Conservation (phyloP, 2,113 vertebrate species). For the Trematomus loennbergii region DNA sequence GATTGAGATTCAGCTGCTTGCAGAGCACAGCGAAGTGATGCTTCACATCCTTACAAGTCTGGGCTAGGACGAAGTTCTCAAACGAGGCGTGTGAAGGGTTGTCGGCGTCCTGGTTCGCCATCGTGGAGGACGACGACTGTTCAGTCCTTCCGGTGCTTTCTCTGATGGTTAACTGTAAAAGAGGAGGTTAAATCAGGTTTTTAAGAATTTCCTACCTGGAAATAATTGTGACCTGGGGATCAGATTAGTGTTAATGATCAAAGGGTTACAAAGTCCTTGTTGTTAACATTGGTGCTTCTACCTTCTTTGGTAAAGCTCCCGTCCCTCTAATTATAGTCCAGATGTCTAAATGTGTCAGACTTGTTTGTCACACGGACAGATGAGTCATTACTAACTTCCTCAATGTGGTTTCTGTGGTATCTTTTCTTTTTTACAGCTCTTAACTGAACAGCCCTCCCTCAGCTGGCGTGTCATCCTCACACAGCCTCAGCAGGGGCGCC, state of each 20-base stretch:
- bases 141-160: neutral
- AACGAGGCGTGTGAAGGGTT: slow-evolving; percentile 87
- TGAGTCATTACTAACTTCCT: slow-evolving; percentile 65
- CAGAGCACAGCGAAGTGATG: slow-evolving; percentile 87
- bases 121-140: slow-evolving; percentile 22
- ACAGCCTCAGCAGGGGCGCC: slow-evolving; percentile 26
- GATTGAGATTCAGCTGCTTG: slow-evolving; percentile 81
- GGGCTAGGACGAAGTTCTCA: slow-evolving; percentile 87
- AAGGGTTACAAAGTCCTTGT: slow-evolving; percentile 11
- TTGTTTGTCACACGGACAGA: slow-evolving; percentile 5
- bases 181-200: slow-evolving; percentile 8
- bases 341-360: neutral
- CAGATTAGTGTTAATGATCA: slow-evolving; percentile 38
- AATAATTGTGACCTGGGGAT: neutral
- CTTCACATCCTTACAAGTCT: slow-evolving; percentile 87
- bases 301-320: slow-evolving; percentile 1
- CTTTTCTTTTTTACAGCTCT: slow-evolving; percentile 25
- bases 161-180: slow-evolving; percentile 40
- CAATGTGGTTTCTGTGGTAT: neutral
- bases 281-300: slow-evolving; percentile 11
- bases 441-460: slow-evolving; percentile 1
- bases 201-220: slow-evolving; percentile 34
- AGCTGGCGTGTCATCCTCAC: slow-evolving; percentile 41
- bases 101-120: slow-evolving; percentile 71
- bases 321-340: slow-evolving; percentile 49